phyloP scores from a whole-genome alignment of 1,140 invertebrate species.

The Dufourea novaeangliae region DNA sequence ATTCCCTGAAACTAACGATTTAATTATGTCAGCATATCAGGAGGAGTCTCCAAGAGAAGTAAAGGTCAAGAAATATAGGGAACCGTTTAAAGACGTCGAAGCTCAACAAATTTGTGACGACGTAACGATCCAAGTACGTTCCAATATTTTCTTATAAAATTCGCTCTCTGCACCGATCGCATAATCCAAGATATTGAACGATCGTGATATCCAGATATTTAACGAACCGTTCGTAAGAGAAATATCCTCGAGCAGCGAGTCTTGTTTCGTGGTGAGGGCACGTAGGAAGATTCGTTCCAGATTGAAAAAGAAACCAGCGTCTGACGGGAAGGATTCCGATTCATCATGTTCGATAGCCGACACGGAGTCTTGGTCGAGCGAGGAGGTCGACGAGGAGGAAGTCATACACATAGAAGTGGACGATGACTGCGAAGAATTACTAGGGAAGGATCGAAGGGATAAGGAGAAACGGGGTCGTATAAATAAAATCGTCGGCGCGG shows the following conservation, averaged over 20 bases:
- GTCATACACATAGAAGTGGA: constrained; percentile 66
- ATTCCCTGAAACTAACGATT: neutral
- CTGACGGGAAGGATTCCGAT: constrained; percentile 26
- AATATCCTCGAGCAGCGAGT: constrained; percentile 55
- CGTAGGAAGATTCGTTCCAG: constrained; percentile 53
- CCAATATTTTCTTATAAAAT: neutral
- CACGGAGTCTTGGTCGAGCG: constrained; percentile 67
- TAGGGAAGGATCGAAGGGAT: constrained; percentile 38
- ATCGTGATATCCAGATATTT: constrained; percentile 69
- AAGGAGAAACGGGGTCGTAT: constrained; percentile 55
- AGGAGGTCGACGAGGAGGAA: constrained; percentile 67
- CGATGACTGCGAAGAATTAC: constrained; percentile 50
- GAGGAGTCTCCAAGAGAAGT: constrained; percentile 54
- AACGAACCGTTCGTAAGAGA: constrained; percentile 60
- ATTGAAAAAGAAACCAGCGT: constrained; percentile 38
- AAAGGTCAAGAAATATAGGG: constrained; percentile 30
- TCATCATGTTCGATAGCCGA: constrained; percentile 65
- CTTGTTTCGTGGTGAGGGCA: constrained; percentile 65
- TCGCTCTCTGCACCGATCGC: too few species aligned
- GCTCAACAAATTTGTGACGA: constrained; percentile 76
- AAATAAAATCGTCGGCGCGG: constrained; percentile 61
- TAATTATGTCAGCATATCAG: constrained; percentile 63
- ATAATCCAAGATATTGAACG: too few species aligned
- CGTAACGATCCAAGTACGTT: constrained; percentile 75
- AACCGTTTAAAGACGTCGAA: constrained; percentile 74